phyloP scores from a whole-genome alignment of 2,797 vertebrate species.

The Syndactyla subalaris region DNA sequence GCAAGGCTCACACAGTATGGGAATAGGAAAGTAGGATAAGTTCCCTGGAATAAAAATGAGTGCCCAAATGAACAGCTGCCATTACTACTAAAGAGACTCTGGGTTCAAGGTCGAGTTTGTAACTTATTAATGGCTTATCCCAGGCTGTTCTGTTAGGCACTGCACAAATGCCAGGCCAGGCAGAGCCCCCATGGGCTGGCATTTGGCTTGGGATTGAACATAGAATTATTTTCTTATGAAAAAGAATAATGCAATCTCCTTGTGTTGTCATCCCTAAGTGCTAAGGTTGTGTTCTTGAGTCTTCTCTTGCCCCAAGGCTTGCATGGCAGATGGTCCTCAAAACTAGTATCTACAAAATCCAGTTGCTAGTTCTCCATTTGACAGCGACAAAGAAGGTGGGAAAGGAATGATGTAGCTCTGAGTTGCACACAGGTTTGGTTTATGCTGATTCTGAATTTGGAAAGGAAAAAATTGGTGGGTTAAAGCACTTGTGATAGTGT shows the following conservation, averaged over 20 bases:
- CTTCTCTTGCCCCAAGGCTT: background rate
- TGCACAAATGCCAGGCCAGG: background rate
- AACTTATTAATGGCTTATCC: slow-evolving; percentile 16
- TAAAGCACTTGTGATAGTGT: background rate
- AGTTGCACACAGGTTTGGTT: background rate
- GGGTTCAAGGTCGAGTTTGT: slow-evolving; percentile 29
- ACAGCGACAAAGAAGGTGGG: background rate
- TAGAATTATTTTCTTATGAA: background rate
- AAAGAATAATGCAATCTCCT: background rate
- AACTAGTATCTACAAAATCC: background rate
- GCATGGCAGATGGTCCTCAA: background rate
- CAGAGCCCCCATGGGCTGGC: background rate
- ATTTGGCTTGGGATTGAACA: background rate
- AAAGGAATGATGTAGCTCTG: background rate
- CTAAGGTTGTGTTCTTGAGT: background rate
- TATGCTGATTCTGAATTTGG: background rate
- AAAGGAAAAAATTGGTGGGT: background rate
- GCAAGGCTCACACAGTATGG: background rate
- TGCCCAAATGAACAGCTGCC: background rate
- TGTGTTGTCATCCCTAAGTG: background rate
- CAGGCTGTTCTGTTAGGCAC: fast-evolving
- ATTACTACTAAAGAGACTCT: background rate
- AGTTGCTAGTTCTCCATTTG: background rate
- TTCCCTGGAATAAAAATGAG: background rate
- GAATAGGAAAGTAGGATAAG: background rate